Base-by-base conservation (phyloP, 2,888 invertebrate genomes). In the Melipona beecheii region DNA sequence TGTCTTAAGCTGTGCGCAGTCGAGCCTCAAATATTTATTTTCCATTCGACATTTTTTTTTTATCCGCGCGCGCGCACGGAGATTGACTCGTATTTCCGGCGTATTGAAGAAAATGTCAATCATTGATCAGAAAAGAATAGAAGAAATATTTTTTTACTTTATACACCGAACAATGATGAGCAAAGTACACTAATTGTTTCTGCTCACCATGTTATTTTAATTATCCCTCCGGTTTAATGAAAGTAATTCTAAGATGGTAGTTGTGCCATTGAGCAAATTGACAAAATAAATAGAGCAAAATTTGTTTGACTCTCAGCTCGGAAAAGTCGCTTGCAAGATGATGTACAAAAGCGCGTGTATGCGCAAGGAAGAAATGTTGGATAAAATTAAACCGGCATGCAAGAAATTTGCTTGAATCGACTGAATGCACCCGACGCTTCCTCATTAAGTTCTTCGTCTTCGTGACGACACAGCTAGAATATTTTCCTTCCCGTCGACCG, bases 401-500 rank as follows among this genome's bases (percentile, higher is more conserved):
- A 36, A 68, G 82, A 43, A 75, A 74, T 82, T 84, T 72, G 62
- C 76, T 62, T 78, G 82, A 84, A 82, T 84, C 82, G 71, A 62
- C 43, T 84, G 84, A 84, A 84, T 84, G 66, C 71, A 43, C 58
- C 65, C 82, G 84, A 82, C 84, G 82, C 82, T 83, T 81, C 77
- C 83, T 84, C 84, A 78, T 84, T 84, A 84, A 84, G 82, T 71
- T 84, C 78, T 78, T 84, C 77, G 75, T 84, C 82, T 84, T 82
- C 69, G 70, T 52, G 75, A 68, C 62, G 74, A 75, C 27, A 73
- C 64, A 13, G 64, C 54, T 56, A 43, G n/a, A 65, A 82, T 64
- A 74, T 69, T 81, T 78, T 68, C 58, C 65, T 58, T 54, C 65
- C 43, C 64, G 43, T 60, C 19, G 21, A 43, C 43, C 58, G 52